Evolutionary conservation across 2,888 invertebrate genomes (phyloP).

Genomic region (Sinelater perroti): DNA sequence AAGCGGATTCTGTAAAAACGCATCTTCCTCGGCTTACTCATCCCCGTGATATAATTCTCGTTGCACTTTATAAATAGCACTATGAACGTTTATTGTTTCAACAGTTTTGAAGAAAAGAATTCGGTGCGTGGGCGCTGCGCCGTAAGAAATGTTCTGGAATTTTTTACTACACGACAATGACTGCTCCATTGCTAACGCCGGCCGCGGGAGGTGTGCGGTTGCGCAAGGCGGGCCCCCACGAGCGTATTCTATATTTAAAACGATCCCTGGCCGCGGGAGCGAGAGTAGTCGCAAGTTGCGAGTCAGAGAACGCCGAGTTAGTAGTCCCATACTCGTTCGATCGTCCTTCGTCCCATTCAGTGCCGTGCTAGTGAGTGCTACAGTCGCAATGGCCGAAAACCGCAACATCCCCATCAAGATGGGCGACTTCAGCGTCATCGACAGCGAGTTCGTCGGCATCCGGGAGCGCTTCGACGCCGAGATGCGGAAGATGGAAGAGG

Average conservation of each 20-base stretch:
- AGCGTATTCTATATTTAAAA: slow-evolving; percentile 54
- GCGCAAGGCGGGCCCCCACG: slow-evolving; percentile 52
- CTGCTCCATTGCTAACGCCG: slow-evolving; percentile 25
- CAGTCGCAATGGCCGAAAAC: slow-evolving; percentile 83
- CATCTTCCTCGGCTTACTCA: too few species aligned
- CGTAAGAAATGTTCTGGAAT: slow-evolving; percentile 16
- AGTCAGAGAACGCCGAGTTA: background rate
- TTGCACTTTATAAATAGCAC: too few species aligned
- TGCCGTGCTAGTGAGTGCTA: slow-evolving; percentile 16
- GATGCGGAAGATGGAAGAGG: slow-evolving; percentile 98
- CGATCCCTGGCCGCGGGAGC: slow-evolving; percentile 43
- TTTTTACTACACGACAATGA: slow-evolving; percentile 10
- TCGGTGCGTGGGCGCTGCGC: slow-evolving; percentile 5
- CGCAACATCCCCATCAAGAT: slow-evolving; percentile 93
- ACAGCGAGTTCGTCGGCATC: slow-evolving; percentile 96
- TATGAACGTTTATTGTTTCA: background rate
- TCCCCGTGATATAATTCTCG: too few species aligned
- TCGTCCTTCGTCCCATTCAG: slow-evolving; percentile 24
- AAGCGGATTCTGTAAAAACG: too few species aligned
- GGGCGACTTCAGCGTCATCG: slow-evolving; percentile 94
- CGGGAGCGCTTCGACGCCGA: slow-evolving; percentile 94
- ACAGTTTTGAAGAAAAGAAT: background rate
- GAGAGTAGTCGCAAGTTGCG: slow-evolving; percentile 9
- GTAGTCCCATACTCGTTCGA: too few species aligned
- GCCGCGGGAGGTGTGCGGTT: slow-evolving; percentile 31